Evolutionary conservation across 2,888 invertebrate species (phyloP).

Genomic region (Tetramorium bicarinatum): DNA sequence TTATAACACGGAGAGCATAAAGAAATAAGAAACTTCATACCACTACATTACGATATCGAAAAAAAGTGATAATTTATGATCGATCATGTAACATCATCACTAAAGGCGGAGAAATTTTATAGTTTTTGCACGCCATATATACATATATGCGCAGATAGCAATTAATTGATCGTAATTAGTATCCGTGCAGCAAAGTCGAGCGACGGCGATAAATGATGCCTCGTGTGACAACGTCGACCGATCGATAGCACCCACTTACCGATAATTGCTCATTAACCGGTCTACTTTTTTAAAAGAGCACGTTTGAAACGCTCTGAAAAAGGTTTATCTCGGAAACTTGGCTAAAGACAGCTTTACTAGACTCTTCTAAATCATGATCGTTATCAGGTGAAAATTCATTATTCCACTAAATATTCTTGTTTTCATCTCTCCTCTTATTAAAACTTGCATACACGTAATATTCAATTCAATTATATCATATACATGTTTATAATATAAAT

Average conservation of each 20-base stretch:
- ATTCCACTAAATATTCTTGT: not conserved
- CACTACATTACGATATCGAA: not conserved
- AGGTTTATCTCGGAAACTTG: not conserved
- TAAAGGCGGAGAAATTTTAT: constrained; percentile 19
- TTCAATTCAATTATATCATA: not conserved
- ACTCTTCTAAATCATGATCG: not conserved
- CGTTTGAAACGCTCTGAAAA: not conserved
- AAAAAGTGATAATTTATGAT: not conserved
- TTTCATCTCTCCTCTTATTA: not conserved
- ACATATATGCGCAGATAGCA: constrained; percentile 10
- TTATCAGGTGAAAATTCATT: not conserved
- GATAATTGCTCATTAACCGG: constrained; percentile 54
- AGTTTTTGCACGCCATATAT: not conserved
- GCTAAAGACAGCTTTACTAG: not conserved
- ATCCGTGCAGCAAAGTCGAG: constrained; percentile 27
- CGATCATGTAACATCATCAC: not conserved
- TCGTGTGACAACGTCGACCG: constrained; percentile 38
- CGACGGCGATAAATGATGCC: constrained; percentile 30
- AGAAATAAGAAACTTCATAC: not conserved
- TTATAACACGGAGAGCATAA: not conserved
- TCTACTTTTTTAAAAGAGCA: constrained; percentile 40
- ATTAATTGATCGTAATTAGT: constrained; percentile 53
- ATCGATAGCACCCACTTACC: constrained; percentile 60
- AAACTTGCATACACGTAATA: not conserved
- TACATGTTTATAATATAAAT: not conserved